phyloP scores from a whole-genome alignment of 1,140 invertebrate species.

The Cecropterus lyciades region DNA sequence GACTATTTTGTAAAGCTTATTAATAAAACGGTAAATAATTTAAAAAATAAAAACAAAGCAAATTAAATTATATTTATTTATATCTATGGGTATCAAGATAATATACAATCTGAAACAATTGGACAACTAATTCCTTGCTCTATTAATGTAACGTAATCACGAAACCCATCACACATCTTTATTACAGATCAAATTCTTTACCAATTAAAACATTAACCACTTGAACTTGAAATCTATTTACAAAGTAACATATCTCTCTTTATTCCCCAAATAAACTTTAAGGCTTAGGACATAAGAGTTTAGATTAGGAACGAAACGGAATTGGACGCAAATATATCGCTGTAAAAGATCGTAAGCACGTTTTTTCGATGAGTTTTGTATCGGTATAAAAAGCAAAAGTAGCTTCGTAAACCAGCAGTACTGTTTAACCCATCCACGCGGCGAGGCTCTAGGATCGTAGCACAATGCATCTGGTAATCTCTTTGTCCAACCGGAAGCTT shows the following conservation, averaged over 20 bases:
- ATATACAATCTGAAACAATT: too few relatives aligned
- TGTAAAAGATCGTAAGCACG: constrained; percentile 54
- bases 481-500: constrained; percentile 10
- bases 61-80: too few relatives aligned
- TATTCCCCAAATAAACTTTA: constrained; percentile 25
- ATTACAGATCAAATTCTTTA: too few relatives aligned
- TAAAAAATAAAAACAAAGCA: too few relatives aligned
- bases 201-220: constrained; percentile 1
- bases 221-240: constrained; percentile 56
- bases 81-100: too few relatives aligned
- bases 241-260: not conserved
- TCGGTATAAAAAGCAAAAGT: constrained; percentile 72
- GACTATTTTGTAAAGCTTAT: too few relatives aligned
- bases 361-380: constrained; percentile 73
- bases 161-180: too few relatives aligned
- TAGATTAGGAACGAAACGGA: not conserved
- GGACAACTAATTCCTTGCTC: too few relatives aligned
- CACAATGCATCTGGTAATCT: constrained; percentile 70
- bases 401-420: constrained; percentile 55
- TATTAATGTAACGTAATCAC: too few relatives aligned
- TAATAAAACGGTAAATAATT: too few relatives aligned
- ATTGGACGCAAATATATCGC: constrained; percentile 39
- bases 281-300: not conserved
- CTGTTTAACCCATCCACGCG: constrained; percentile 46
- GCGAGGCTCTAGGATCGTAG: constrained; percentile 44